phyloP scores from a whole-genome alignment of 2,888 invertebrate species.

The Desoria tigrina region DNA sequence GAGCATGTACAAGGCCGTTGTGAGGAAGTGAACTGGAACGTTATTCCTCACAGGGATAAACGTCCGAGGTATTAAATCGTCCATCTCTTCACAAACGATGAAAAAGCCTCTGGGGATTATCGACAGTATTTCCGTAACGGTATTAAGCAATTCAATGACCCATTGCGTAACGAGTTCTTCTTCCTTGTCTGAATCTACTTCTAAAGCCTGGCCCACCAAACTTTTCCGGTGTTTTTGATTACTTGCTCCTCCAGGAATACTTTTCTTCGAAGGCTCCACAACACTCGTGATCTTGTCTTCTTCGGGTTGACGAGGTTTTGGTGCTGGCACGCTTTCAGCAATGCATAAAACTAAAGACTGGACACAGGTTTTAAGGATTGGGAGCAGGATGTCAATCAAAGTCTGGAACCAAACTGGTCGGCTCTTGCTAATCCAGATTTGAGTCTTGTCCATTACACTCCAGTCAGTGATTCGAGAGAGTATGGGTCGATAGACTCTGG shows the following conservation, averaged over 20 bases:
- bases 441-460: conserved; percentile 53
- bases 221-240: conserved; percentile 15
- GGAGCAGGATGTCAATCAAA: conserved; percentile 51
- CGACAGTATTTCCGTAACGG: conserved; percentile 48
- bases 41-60: conserved; percentile 71
- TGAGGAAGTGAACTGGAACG: conserved; percentile 70
- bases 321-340: conserved; percentile 27
- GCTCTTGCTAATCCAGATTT: conserved; percentile 51
- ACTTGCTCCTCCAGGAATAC: background rate
- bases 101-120: conserved; percentile 53
- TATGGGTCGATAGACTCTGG: conserved; percentile 46
- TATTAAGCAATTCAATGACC: conserved; percentile 50
- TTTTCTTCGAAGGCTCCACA: background rate
- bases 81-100: conserved; percentile 58
- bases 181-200: conserved; percentile 22
- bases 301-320: no score
- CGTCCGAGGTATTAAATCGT: conserved; percentile 70
- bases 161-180: conserved; percentile 42
- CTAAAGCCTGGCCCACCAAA: background rate
- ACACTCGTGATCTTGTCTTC: background rate
- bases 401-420: conserved; percentile 53
- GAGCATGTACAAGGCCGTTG: conserved; percentile 70
- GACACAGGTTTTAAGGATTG: conserved; percentile 52
- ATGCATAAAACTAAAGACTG: conserved; percentile 50
- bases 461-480: conserved; percentile 48